Conservation (phyloP, 1,140 invertebrate genomes). For the Bathynomus jamesi region DNA sequence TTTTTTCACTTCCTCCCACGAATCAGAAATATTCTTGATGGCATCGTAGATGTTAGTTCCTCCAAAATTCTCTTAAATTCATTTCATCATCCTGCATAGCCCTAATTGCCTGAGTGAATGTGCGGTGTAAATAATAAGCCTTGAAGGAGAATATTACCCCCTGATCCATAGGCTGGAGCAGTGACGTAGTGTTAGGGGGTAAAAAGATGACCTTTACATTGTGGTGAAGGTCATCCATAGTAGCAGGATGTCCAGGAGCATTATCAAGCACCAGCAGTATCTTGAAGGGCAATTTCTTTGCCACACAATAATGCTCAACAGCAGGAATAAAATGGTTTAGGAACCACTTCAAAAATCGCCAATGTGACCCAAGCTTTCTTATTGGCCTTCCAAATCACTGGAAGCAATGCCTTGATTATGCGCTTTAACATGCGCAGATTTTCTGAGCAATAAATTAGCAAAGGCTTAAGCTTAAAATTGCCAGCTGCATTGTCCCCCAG, state of each 20-base stretch:
- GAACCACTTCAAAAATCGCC: background rate
- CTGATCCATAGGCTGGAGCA: background rate
- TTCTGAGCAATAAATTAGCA: constrained; percentile 2
- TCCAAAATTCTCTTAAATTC: background rate
- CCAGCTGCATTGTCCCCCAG: background rate
- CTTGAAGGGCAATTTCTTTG: background rate
- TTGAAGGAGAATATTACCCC: background rate
- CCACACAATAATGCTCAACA: background rate
- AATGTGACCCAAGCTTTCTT: background rate
- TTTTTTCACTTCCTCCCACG: constrained; percentile 3
- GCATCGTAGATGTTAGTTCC: background rate
- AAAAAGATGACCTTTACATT: background rate
- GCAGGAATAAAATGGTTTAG: no score
- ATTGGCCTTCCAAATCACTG: background rate
- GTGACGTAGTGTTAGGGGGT: background rate
- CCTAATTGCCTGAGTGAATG: background rate
- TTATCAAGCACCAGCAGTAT: background rate
- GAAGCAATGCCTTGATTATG: background rate
- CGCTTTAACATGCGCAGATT: background rate
- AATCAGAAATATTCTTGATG: background rate
- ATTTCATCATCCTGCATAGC: background rate
- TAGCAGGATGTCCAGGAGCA: background rate
- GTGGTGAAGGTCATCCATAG: background rate
- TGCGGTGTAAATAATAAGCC: background rate
- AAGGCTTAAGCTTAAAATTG: background rate